phyloP scores from a whole-genome alignment of 1,140 invertebrate genomes.

The Piezodorus guildinii region DNA sequence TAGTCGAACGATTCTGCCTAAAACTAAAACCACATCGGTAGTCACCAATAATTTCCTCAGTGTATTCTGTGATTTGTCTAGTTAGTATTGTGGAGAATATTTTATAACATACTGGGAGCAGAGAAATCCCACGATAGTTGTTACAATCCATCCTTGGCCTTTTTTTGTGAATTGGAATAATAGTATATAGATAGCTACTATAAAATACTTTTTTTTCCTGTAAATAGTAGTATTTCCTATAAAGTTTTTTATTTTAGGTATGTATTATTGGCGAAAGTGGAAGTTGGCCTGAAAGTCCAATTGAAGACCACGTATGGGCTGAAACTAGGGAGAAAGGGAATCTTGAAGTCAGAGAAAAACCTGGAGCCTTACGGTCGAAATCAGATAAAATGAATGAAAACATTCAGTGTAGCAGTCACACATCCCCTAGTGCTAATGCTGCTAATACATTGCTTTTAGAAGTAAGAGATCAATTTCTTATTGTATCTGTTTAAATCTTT shows the following conservation, averaged over 20 bases:
- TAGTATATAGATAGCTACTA: no score
- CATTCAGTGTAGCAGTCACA: conserved; percentile 24
- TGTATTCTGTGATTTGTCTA: no score
- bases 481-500: not conserved
- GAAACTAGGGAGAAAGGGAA: conserved; percentile 32
- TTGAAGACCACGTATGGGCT: conserved; percentile 22
- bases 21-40: no score
- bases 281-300: conserved; percentile 11
- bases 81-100: no score
- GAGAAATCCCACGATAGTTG: no score
- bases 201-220: no score
- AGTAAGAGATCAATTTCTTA: not conserved
- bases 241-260: conserved; percentile 20
- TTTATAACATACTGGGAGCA: no score
- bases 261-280: conserved; percentile 20
- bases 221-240: no score
- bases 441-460: conserved; percentile 18
- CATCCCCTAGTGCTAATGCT: conserved; percentile 19
- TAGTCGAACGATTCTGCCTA: no score
- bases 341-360: conserved; percentile 33
- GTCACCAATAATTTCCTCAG: no score
- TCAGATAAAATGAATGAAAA: conserved; percentile 31
- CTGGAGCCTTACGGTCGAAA: conserved; percentile 23
- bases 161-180: no score
- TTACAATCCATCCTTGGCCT: no score